Percentiles rank a stretch among this genome's conserved stretches.
Conservation (phyloP, 2,113 vertebrate species). For the Natator depressus region DNA sequence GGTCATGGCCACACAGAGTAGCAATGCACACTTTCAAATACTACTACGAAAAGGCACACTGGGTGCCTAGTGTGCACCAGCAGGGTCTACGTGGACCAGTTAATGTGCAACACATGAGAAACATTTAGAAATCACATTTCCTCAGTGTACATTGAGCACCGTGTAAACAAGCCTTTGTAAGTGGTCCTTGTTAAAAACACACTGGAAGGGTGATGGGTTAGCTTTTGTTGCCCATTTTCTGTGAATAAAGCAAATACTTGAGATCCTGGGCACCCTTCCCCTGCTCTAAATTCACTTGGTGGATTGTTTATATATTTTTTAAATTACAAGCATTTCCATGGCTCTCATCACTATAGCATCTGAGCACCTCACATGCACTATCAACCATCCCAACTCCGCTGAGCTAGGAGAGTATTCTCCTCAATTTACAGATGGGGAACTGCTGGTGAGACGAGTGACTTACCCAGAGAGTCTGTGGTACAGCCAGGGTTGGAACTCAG, state of each 20-base stretch:
- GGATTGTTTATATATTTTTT: not conserved
- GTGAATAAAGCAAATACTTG: not conserved
- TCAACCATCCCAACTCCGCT: not conserved
- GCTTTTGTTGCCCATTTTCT: not conserved
- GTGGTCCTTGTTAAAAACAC: not conserved
- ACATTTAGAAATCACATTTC: not conserved
- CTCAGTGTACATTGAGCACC: not conserved
- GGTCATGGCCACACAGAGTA: not conserved
- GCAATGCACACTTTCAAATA: not conserved
- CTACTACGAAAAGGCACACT: not conserved
- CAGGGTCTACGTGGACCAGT: not conserved
- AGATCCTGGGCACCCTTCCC: not conserved
- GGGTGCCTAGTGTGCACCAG: not conserved
- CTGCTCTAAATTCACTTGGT: not conserved
- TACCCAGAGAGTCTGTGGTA: not conserved
- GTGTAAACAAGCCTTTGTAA: not conserved
- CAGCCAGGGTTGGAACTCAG: not conserved
- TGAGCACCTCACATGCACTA: not conserved
- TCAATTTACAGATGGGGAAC: not conserved
- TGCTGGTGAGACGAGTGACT: not conserved
- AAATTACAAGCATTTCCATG: not conserved
- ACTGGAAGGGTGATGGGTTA: not conserved
- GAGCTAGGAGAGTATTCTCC: not conserved
- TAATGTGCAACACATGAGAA: not conserved
- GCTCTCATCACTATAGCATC: not conserved